These are phyloP conservation scores for Pardosa pseudoannulata DNA, from an alignment of 2,888 invertebrate species.

Conservation along the genomic window DNA sequence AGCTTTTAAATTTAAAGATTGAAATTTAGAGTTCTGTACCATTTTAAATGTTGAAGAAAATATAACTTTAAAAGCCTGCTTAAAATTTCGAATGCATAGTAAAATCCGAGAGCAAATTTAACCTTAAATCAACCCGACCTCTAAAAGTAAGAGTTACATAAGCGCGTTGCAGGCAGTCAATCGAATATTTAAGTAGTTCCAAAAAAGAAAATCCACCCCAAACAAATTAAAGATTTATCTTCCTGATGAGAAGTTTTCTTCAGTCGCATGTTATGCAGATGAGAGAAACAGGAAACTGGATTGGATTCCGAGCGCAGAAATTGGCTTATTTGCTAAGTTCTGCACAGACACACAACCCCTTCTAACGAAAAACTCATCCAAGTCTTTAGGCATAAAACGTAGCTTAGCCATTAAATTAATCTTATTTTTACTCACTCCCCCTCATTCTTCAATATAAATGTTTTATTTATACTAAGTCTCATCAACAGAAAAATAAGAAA, in stretches of 20 bases:
- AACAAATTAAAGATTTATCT: conserved; percentile 54
- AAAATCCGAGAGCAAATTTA: conserved; percentile 16
- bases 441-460: not conserved
- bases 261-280: conserved; percentile 27
- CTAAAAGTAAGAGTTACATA: conserved; percentile 8
- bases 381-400: conserved; percentile 19
- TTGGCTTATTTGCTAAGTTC: conserved; percentile 20
- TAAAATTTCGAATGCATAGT: conserved; percentile 10
- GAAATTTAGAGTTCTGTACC: not conserved
- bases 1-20: not conserved
- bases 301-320: conserved; percentile 10
- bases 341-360: too few species aligned
- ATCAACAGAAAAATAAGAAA: not conserved
- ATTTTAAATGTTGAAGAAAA: not conserved
- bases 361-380: not conserved
- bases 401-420: conserved; percentile 16
- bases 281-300: conserved; percentile 26
- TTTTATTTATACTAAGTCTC: not conserved
- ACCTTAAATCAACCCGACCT: conserved; percentile 23
- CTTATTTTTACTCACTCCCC: conserved; percentile 13
- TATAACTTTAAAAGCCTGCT: not conserved
- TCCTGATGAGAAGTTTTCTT: conserved; percentile 14
- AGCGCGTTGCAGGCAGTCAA: conserved; percentile 30
- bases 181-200: conserved; percentile 36
- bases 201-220: conserved; percentile 16